Base-by-base conservation (phyloP, 2,113 vertebrate genomes). In the Sander lucioperca region DNA sequence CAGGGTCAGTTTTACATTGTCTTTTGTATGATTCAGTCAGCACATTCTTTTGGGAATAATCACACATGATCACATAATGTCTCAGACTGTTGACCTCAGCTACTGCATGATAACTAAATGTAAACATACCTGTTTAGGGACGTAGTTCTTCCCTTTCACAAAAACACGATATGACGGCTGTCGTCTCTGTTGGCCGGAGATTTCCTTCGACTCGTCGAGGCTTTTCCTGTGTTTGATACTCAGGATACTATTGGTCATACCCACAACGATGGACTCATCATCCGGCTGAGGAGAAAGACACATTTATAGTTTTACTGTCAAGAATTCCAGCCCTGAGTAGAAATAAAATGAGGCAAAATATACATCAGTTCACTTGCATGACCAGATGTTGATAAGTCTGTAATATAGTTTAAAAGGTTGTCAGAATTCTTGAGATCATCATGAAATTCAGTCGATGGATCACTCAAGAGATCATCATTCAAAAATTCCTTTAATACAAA, bases 171-270 rank as follows among this genome's bases (percentile, higher is more conserved):
- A 97, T 0, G 95, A 85, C 11, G 98, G 98, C 11, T 94, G 90
- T 10, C 94, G 95, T 78, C 83, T 93, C 76, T 89, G 95, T 64
- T 90, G 94, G 0, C 71, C 73, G 11, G 84, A 18, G 13, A 69
- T 53, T 21, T 94, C 90, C 70, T 93, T 96, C 39, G 91, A 96
- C 67, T 96, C 94, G 76, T 97, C 96, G 0, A 79, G 59, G 0
- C 90, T 94, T 86, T 97, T 99, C 66, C 96, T 96, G 86, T 99
- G 97, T 91, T 97, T 97, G 77, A 99, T 88, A 73, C 96, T 99
- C 62, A 99, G 79, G 64, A 99, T 96, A 3, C 97, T 95, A 72
- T 98, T 98, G 57, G 98, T 97, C 98, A 99, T 99, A 66, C 98
- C 98, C 13, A 97, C 97, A 11, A 97, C 96, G 78, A 99, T 92